Conservation (phyloP, 2,888 invertebrate species). For the Apotomis betuletana region DNA sequence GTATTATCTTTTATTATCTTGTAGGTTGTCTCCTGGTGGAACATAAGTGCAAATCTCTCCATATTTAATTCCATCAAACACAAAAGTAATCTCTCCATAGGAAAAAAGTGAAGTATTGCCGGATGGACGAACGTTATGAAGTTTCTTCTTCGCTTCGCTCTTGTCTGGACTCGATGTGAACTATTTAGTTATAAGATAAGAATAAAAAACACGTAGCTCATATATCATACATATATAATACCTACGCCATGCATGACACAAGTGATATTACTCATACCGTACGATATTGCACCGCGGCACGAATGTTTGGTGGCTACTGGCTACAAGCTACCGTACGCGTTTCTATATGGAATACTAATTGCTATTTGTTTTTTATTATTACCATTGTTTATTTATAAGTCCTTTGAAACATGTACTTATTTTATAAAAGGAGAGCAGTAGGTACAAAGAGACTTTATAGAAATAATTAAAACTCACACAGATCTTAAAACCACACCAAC, state of each 20-base stretch:
- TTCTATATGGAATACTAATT: conserved; percentile 68
- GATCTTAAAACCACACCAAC: too few species aligned
- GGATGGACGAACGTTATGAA: not conserved
- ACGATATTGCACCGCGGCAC: conserved; percentile 63
- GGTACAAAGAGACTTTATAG: too few species aligned
- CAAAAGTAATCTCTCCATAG: too few species aligned
- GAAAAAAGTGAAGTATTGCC: too few species aligned
- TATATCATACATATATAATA: conserved; percentile 16
- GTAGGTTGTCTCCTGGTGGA: too few species aligned
- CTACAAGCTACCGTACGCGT: conserved; percentile 52
- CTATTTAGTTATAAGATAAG: not conserved
- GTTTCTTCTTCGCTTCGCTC: not conserved
- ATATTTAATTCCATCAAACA: too few species aligned
- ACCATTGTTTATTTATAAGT: too few species aligned
- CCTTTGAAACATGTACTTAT: too few species aligned
- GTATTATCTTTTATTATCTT: too few species aligned
- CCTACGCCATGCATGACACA: conserved; percentile 47
- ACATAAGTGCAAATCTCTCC: too few species aligned
- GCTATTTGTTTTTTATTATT: not conserved
- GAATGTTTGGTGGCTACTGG: conserved; percentile 49
- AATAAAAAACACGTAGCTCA: not conserved
- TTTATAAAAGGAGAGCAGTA: too few species aligned
- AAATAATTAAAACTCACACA: too few species aligned
- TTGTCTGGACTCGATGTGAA: not conserved
- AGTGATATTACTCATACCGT: conserved; percentile 66